phyloP scores from a whole-genome alignment of 2,113 vertebrate species.

The Paracanthobrama guichenoti region DNA sequence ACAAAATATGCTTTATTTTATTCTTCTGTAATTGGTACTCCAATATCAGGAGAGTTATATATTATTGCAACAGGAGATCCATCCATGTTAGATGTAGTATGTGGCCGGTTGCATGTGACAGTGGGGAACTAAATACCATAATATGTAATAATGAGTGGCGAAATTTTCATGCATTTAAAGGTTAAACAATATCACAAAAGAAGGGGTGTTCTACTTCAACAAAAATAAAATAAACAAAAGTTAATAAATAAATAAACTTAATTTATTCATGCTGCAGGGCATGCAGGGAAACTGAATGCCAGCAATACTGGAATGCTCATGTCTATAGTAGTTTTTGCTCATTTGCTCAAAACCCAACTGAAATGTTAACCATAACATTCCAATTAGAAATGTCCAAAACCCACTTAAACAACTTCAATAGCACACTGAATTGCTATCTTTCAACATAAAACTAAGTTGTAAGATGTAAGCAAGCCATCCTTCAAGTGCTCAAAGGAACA shows the following conservation, averaged over 20 bases:
- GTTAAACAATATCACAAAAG: too few relatives aligned
- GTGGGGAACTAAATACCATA: too few relatives aligned
- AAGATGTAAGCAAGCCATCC: background rate
- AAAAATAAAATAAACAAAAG: background rate
- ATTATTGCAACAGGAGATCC: too few relatives aligned
- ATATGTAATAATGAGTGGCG: too few relatives aligned
- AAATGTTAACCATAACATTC: background rate
- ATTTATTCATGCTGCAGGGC: background rate
- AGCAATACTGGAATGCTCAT: background rate
- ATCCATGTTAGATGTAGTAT: too few relatives aligned
- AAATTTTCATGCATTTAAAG: too few relatives aligned
- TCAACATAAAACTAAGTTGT: background rate
- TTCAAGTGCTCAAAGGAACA: background rate
- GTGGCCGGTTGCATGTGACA: too few relatives aligned
- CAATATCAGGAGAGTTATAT: too few relatives aligned
- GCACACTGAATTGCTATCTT: slow-evolving; percentile 3
- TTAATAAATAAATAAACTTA: background rate
- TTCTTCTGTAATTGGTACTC: too few relatives aligned
- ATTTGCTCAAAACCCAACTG: background rate
- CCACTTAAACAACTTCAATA: background rate
- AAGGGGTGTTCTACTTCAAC: background rate
- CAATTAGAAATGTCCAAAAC: background rate
- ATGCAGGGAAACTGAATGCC: background rate
- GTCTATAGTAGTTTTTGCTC: background rate
- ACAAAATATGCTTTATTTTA: too few relatives aligned